phyloP scores from a whole-genome alignment of 2,113 vertebrate genomes.

The Pseudolaguvia tuberculata region DNA sequence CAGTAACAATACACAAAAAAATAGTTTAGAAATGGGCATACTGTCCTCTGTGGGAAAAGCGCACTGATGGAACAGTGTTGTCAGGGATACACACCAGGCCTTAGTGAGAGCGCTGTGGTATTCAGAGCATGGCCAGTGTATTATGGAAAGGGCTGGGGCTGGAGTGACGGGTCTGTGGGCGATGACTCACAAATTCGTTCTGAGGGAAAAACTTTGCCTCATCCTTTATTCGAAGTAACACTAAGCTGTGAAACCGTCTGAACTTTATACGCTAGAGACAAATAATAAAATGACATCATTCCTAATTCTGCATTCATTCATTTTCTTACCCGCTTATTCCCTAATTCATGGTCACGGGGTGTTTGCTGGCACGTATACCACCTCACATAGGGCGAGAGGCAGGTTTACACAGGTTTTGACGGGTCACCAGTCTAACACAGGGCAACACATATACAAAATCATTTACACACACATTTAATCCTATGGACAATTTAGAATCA shows the following conservation, averaged over 20 bases:
- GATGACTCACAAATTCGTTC: slow-evolving; percentile 36
- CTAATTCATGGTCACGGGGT: no score
- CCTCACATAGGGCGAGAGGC: no score
- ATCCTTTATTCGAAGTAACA: slow-evolving; percentile 34
- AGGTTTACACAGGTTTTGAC: no score
- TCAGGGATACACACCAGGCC: slow-evolving; percentile 41
- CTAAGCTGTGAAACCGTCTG: background rate
- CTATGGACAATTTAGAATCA: no score
- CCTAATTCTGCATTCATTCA: no score
- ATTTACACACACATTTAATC: no score
- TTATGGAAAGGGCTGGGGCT: slow-evolving; percentile 32
- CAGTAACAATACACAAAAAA: slow-evolving; percentile 12
- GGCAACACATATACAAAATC: no score
- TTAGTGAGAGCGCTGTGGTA: slow-evolving; percentile 20
- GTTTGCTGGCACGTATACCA: no score
- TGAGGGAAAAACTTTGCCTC: slow-evolving; percentile 37
- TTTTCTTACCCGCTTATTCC: no score
- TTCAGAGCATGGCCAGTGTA: slow-evolving; percentile 33
- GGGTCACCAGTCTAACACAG: no score
- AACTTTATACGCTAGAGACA: background rate
- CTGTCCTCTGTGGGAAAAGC: slow-evolving; percentile 20
- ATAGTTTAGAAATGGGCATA: slow-evolving; percentile 21
- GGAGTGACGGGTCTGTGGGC: slow-evolving; percentile 27
- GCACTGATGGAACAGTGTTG: slow-evolving; percentile 30
- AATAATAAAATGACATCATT: background rate